phyloP scores from a whole-genome alignment of 2,888 invertebrate species.

The Cheilosia vernalis region DNA sequence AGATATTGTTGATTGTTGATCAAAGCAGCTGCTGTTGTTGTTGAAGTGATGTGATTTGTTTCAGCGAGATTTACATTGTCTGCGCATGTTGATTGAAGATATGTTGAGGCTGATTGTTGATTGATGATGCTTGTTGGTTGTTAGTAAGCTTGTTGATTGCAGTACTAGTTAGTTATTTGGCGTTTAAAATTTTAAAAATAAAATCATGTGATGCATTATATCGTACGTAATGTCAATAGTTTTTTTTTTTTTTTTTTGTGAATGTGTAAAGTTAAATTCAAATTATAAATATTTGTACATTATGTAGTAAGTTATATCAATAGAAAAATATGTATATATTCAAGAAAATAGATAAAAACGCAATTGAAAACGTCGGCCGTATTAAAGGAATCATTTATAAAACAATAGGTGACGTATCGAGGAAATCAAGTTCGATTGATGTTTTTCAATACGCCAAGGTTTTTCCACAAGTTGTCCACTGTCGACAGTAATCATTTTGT shows the following conservation, averaged over 20 bases:
- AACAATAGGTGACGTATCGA: background rate
- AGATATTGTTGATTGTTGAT: slow-evolving; percentile 41
- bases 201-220: slow-evolving; percentile 29
- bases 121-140: slow-evolving; percentile 19
- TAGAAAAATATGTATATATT: background rate
- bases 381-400: slow-evolving; percentile 4
- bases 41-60: background rate
- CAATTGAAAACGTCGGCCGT: slow-evolving; percentile 14
- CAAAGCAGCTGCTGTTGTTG: background rate
- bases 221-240: background rate
- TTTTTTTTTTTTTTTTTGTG: background rate
- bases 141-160: slow-evolving; percentile 3
- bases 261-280: slow-evolving; percentile 18
- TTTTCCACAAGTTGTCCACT: slow-evolving; percentile 8
- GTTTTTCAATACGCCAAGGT: slow-evolving; percentile 4
- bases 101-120: slow-evolving; percentile 32
- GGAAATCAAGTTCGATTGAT: background rate
- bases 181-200: slow-evolving; percentile 6
- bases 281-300: background rate
- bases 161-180: slow-evolving; percentile 7
- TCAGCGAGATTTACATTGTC: too few species aligned
- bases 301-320: background rate
- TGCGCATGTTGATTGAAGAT: slow-evolving; percentile 49
- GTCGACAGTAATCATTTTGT: slow-evolving; percentile 22
- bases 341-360: slow-evolving; percentile 5